A percentile compares a stretch with the other conserved stretches of the same genome.
These are phyloP conservation scores for Prunella fulvescens DNA, from an alignment of 2,113 vertebrate genomes.

Conservation along the genomic window DNA sequence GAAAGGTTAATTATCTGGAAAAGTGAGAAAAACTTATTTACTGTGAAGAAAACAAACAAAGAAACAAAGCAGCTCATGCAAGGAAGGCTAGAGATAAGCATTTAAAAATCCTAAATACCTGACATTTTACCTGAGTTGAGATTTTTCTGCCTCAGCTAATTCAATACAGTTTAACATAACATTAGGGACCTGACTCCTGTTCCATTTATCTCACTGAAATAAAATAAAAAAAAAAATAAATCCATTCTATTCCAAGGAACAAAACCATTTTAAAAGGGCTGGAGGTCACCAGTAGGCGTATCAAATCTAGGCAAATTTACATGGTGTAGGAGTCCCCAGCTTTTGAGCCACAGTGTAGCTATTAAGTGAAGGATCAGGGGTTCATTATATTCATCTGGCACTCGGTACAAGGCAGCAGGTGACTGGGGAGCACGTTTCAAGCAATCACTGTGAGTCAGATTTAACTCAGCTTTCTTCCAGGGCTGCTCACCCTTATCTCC, in stretches of 20 bases:
- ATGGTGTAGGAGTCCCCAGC: slow-evolving; percentile 44
- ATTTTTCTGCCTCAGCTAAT: background rate
- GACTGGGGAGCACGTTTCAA: slow-evolving; percentile 37
- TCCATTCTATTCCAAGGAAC: background rate
- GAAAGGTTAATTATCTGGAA: background rate
- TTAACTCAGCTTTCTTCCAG: background rate
- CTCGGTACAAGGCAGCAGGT: background rate
- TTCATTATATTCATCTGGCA: slow-evolving; percentile 43
- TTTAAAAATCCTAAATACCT: background rate
- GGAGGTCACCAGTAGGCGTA: slow-evolving; percentile 49
- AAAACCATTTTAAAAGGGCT: background rate
- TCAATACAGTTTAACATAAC: background rate
- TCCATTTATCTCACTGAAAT: background rate
- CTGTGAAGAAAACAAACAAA: background rate
- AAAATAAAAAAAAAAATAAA: background rate
- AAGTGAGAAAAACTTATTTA: background rate
- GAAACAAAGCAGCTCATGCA: background rate
- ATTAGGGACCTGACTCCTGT: background rate
- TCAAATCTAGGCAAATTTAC: slow-evolving; percentile 54
- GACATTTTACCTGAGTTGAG: background rate
- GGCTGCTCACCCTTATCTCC: background rate
- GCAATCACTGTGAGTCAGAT: background rate
- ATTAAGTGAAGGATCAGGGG: slow-evolving; percentile 42
- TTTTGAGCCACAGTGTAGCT: slow-evolving; percentile 51
- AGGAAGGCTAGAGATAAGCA: background rate